Evolutionary conservation across 2,113 vertebrate species (phyloP), one percentile per base, ranked within the genome.

Genomic region (Sinocyclocheilus rhinocerous): DNA sequence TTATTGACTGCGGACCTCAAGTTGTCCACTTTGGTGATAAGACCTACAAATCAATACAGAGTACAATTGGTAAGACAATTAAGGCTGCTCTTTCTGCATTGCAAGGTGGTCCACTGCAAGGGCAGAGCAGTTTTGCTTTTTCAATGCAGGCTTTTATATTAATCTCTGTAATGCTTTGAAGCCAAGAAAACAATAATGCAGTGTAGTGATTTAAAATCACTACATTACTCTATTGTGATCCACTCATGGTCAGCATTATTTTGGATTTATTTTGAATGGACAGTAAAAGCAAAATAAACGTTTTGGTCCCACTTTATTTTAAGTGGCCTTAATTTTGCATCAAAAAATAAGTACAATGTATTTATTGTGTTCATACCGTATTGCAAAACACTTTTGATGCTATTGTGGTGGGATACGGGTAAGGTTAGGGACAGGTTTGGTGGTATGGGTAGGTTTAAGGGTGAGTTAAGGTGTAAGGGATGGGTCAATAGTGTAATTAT

Each of bases 51-150:
- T 89, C 84, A 85, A 89, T 89, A 84, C 24, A 69, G 18, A 57
- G 52, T 67, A 52, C 76, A 85, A 88, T 88, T 76, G 73, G 83
- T 75, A 42, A 84, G 50, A 83, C 89, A 85, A 84, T 87, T 87
- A 89, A 81, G 76, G 36, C 76, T 76, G 81, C 65, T 76, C 79
- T 88, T 80, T 80, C 50, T 65, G 73, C 65, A 81, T 65, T 69
- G 29, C 84, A 88, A 88, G 84, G 69, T 86, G 63, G 80, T 86
- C 16, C 39, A 39, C 24, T 36, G 85, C 89, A 89, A 89, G 81
- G 84, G 76, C 76, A 86, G 52, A 75, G 39, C 75, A 85, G 77
- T 55, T 33, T 84, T 81, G 42, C 57, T 72, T 50, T 59, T 48
- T 84, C 81, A 86, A 12, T 61, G 63, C 26, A 36, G 45, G 79